Evolutionary conservation across 2,888 invertebrate genomes (phyloP), one percentile per base, ranked within the genome.

Genomic region (Mesochorus sp.): DNA sequence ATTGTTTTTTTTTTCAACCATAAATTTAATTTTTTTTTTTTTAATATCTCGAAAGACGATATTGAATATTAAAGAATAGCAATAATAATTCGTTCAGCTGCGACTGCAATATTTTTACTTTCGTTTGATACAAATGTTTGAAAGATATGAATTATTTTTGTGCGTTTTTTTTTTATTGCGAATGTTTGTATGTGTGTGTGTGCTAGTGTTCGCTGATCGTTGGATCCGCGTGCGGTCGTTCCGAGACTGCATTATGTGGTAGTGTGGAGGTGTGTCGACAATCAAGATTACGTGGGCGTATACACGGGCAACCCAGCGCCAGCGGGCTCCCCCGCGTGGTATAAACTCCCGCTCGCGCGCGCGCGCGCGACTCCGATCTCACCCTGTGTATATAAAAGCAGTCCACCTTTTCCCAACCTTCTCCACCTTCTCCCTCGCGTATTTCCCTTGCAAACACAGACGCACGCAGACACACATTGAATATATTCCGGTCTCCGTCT

Each of bases 231-330:
- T 80, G 74, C 76, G 78, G 80, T 76, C 78, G 78, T 76, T 70
- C 42, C 71, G 19, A 47, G 57, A 70, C 57, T 76, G 70, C 74
- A 71, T 71, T 71, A 71, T 81, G 82, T 81, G 81, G 80, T 83
- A 77, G 84, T 84, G 80, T 84, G 79, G 82, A 84, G 87, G 88
- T 88, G 87, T 88, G 88, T 87, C 88, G 87, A 88, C 88, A 88
- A 88, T 88, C 88, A 88, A 88, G 88, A 88, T 88, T 88, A 88
- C 88, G 88, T 88, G 88, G 88, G 88, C 88, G 88, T 88, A 88
- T 88, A 88, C 87, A 87, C 87, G 88, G 86, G 88, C 87, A 86
- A 80, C 85, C 86, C 87, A 87, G 85, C 86, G 87, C 87, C 87
- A 84, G 83, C 83, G 86, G 87, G 74, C 47, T 71, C 42, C 42